A percentile compares a stretch with the other conserved stretches of the same genome.
These are phyloP conservation scores for Noturus placidus DNA, from an alignment of 2,113 vertebrate genomes.

Conservation along the genomic window DNA sequence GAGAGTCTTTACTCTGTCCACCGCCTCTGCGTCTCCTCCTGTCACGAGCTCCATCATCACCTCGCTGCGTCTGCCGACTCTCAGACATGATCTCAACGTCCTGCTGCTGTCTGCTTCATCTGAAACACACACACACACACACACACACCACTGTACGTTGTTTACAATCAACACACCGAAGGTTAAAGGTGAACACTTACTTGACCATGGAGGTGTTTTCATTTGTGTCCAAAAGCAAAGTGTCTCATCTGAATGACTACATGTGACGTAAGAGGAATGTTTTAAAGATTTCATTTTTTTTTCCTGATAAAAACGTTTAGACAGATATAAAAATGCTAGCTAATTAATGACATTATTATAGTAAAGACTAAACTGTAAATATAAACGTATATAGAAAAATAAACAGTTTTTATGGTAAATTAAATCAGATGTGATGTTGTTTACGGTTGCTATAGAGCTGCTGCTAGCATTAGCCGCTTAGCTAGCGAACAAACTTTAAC, in stretches of 20 bases:
- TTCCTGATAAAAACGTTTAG: neutral
- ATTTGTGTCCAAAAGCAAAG: neutral
- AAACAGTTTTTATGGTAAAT: neutral
- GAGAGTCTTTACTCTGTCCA: conserved; percentile 21
- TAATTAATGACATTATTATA: neutral
- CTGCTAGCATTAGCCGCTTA: conserved; percentile 14
- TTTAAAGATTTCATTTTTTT: neutral
- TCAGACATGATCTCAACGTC: conserved; percentile 50
- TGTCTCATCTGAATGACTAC: neutral
- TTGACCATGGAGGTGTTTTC: neutral
- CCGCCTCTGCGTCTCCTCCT: conserved; percentile 24
- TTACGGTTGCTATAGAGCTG: conserved; percentile 15
- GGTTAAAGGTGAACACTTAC: neutral
- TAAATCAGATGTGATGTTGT: neutral
- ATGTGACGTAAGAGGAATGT: neutral
- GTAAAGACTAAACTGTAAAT: neutral
- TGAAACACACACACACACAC: neutral
- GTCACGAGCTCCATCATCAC: neutral
- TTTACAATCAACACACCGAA: neutral
- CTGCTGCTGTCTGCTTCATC: neutral
- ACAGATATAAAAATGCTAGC: neutral
- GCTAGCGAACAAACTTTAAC: neutral
- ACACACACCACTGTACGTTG: neutral
- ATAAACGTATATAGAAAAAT: neutral
- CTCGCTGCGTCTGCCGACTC: conserved; percentile 7